Base-by-base conservation (phyloP, 2,797 vertebrate species). In the Enteromius treurensis region DNA sequence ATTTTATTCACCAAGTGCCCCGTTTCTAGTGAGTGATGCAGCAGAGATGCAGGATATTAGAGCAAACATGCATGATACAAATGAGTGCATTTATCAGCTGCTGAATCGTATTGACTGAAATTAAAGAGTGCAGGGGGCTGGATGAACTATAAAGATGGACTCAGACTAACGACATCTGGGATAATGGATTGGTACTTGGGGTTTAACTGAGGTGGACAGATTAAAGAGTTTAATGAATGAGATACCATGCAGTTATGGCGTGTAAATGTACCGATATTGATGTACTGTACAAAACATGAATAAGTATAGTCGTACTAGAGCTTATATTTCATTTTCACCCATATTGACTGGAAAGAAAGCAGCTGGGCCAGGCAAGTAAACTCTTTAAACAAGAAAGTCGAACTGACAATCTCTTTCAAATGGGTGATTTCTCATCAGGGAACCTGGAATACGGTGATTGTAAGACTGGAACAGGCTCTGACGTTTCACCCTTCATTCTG, bases 1-100 rank as follows among this genome's bases (percentile, higher is more conserved):
- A 64, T 81, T 73, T 69, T 49, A 60, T 53, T 55, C 13, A 23
- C 2, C 7, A 77, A 77, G 81, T 1, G 0, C 32, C 23, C 65
- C 15, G n/a, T 77, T 80, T 23, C 67, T 69, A 49, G n/a, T 42
- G 76, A 76, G 60, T 60, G 79, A 83, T 40, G 81, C 37, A 17
- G 55, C 80, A 62, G 34, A 42, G 81, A 79, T 86, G 75, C 80
- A 73, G 84, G 82, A 87, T 86, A 86, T 87, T 86, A 85, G 67
- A 88, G 81, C 47, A 81, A 87, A 88, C 87, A 88, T 88, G 87
- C 87, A 81, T 88, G 85, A 88, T 88, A 88, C 84, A 88, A 90
- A 88, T 86, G 80, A 88, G 60, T 85, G 88, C 90, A 91, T 91
- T 90, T 87, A 91, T 91, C 91, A 91, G 90, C 34, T 65, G 85